Evolutionary conservation across 2,888 invertebrate species (phyloP).

Genomic region (Erannis defoliaria): DNA sequence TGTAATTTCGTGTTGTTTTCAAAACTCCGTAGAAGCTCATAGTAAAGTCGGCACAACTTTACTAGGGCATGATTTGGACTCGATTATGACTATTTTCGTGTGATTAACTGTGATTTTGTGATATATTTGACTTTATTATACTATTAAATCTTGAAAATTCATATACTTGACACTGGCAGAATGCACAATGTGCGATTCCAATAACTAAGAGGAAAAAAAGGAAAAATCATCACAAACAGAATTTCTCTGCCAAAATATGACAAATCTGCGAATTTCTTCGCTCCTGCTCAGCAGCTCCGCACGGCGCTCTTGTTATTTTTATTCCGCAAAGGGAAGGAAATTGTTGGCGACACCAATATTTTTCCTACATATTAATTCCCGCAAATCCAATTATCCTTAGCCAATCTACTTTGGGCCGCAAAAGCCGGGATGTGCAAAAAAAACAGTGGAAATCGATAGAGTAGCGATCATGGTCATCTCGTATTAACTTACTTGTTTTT

Average conservation of each 20-base stretch:
- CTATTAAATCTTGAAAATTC: too few relatives aligned
- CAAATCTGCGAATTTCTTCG: slow-evolving; percentile 36
- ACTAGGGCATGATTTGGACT: too few relatives aligned
- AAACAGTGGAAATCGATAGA: slow-evolving; percentile 41
- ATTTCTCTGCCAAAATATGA: slow-evolving; percentile 33
- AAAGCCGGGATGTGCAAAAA: slow-evolving; percentile 34
- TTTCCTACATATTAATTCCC: slow-evolving; percentile 49
- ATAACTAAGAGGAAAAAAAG: not conserved
- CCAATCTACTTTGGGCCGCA: slow-evolving; percentile 34
- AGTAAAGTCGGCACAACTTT: too few relatives aligned
- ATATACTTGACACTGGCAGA: too few relatives aligned
- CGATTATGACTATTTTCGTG: too few relatives aligned
- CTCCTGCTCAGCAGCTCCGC: slow-evolving; percentile 36
- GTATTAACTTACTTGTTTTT: not conserved
- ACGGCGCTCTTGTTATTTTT: slow-evolving; percentile 41
- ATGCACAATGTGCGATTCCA: too few relatives aligned
- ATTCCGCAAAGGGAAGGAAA: slow-evolving; percentile 35
- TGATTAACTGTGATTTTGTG: too few relatives aligned
- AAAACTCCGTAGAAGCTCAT: too few relatives aligned
- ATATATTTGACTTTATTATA: too few relatives aligned
- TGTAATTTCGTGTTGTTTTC: too few relatives aligned
- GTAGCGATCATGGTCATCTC: not conserved
- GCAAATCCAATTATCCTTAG: slow-evolving; percentile 48
- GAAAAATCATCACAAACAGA: not conserved
- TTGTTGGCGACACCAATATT: slow-evolving; percentile 48